Evolutionary conservation across 1,140 invertebrate species (phyloP).

Genomic region (Vanessa tameamea): DNA sequence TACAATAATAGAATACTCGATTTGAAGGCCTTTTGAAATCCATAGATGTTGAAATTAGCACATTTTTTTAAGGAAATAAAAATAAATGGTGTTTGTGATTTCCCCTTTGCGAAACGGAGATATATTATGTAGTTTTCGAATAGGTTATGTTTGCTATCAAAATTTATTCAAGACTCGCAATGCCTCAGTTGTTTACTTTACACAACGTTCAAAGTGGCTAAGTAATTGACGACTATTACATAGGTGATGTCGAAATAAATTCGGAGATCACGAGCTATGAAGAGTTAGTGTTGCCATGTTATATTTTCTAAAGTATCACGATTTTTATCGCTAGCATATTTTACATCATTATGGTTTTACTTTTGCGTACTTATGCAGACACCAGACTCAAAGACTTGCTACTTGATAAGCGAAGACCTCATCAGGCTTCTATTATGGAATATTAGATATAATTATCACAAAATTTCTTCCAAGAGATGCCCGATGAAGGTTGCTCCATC

Average conservation of each 20-base stretch:
- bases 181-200: conserved; percentile 24
- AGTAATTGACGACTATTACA: conserved; percentile 40
- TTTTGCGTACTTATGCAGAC: background rate
- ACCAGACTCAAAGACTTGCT: too few relatives aligned
- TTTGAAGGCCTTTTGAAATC: too few relatives aligned
- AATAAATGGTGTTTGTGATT: background rate
- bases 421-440: too few relatives aligned
- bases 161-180: conserved; percentile 18
- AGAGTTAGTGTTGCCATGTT: conserved; percentile 2
- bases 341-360: background rate
- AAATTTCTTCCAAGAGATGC: background rate
- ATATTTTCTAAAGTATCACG: background rate
- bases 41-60: too few relatives aligned
- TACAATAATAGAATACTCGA: too few relatives aligned
- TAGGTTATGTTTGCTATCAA: conserved; percentile 7
- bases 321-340: background rate
- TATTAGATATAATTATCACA: background rate
- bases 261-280: conserved; percentile 29
- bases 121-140: background rate
- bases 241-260: conserved; percentile 34
- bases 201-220: conserved; percentile 31
- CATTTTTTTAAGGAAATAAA: background rate
- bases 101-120: background rate
- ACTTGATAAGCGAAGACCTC: too few relatives aligned
- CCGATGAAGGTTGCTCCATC: background rate